Percentiles rank a stretch among this genome's conserved stretches.
Conservation (phyloP, 1,140 invertebrate species). For the Pseudomyrmex gracilis region DNA sequence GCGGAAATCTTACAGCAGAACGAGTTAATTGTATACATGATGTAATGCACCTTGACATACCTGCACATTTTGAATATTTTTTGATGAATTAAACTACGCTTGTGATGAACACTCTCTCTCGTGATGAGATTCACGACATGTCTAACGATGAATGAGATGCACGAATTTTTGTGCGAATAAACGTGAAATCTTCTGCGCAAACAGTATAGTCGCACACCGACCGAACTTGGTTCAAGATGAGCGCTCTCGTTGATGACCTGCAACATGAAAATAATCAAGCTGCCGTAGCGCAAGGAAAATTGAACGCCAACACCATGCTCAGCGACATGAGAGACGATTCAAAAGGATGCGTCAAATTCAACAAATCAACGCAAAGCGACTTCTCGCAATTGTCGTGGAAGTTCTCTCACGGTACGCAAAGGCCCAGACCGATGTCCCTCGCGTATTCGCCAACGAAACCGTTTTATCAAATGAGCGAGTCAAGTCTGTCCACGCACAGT, state of each 20-base stretch:
- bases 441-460: conserved; percentile 74
- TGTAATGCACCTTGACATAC: conserved; percentile 23
- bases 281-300: conserved; percentile 21
- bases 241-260: not conserved
- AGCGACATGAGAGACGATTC: conserved; percentile 36
- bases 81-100: not conserved
- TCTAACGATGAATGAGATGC: too few relatives aligned
- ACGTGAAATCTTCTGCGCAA: not conserved
- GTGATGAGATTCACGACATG: too few relatives aligned
- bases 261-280: conserved; percentile 15
- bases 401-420: conserved; percentile 62
- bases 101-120: not conserved
- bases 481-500: conserved; percentile 63
- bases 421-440: conserved; percentile 76
- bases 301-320: not conserved
- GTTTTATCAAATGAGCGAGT: conserved; percentile 65
- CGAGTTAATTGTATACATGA: not conserved
- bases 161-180: not conserved
- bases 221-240: not conserved
- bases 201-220: not conserved
- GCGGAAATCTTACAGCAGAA: not conserved
- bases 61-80: conserved; percentile 10
- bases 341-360: conserved; percentile 52
- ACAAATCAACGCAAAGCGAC: conserved; percentile 81
- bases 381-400: conserved; percentile 72